A percentile compares a stretch with the other conserved stretches of the same genome.
Conservation (phyloP, 2,888 invertebrate genomes). For the Lasioglossum villosulum region DNA sequence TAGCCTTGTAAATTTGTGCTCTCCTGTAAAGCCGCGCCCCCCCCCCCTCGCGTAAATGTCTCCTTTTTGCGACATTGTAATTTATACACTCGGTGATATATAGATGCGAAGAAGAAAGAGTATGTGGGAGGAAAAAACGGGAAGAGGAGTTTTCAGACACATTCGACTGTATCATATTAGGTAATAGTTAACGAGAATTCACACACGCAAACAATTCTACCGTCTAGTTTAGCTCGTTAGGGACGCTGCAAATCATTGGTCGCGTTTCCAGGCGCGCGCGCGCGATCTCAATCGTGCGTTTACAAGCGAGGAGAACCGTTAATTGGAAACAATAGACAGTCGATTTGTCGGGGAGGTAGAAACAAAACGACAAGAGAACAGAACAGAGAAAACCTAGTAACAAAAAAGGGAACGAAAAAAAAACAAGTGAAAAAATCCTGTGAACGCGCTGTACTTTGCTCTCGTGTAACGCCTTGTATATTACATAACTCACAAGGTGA, state of each 20-base stretch:
- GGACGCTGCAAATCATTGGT: constrained; percentile 6
- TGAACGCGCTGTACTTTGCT: constrained; percentile 65
- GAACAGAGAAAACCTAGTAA: constrained; percentile 17
- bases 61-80: constrained; percentile 71
- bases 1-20: constrained; percentile 71
- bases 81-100: constrained; percentile 80
- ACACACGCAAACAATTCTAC: constrained; percentile 26
- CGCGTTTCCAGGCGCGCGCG: background rate
- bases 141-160: constrained; percentile 68
- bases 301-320: background rate
- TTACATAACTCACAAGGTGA: constrained; percentile 63
- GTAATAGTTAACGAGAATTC: constrained; percentile 47
- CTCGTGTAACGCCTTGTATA: constrained; percentile 61
- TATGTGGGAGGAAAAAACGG: constrained; percentile 2
- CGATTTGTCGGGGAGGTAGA: constrained; percentile 24
- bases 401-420: constrained; percentile 12
- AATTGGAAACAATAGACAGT: constrained; percentile 32
- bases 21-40: constrained; percentile 64
- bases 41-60: constrained; percentile 46
- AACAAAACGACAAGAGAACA: constrained; percentile 7
- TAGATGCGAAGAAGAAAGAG: background rate
- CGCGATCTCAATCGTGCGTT: background rate
- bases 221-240: constrained; percentile 51
- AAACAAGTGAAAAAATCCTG: constrained; percentile 28
- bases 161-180: constrained; percentile 82